Base-by-base conservation (phyloP, 2,797 vertebrate species). In the Cyprinodon diabolis region DNA sequence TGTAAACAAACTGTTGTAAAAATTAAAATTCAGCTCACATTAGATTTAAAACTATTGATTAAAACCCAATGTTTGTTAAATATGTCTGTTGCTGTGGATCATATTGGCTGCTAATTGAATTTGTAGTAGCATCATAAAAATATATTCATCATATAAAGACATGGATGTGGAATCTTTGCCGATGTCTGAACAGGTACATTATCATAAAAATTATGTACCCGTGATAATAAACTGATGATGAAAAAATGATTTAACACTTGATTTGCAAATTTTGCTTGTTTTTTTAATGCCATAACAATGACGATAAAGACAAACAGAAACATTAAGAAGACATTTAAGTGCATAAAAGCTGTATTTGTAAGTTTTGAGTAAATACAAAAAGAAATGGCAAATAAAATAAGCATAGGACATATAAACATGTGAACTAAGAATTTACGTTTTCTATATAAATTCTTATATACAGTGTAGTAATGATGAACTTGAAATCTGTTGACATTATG, bases 371-470 rank as follows among this genome's bases (percentile, higher is more conserved):
- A 90, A 86, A 89, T 89, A 87, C 72, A 89, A 84, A 78, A 78
- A 74, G 77, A 82, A 70, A 88, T 76, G 72, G 30, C 43, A 37
- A 67, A 74, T 77, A 69, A 84, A 79, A 85, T 80, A 86, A 84
- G 78, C 71, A 84, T 52, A 83, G 23, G 83, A 78, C 79, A 80
- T 71, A 85, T 66, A 78, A 84, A 89, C 74, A 81, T 77, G 74
- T 49, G 79, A 81, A 74, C 54, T 66, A 76, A 79, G 79, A 68
- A 84, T 73, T 68, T 78, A 76, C 86, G 89, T 69, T 2, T 71
- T 81, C 77, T 88, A 87, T 91, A 90, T 92, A 92, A 84, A 93
- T 89, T 90, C 77, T 85, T 94, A 92, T 92, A 81, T 93, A 94
- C 92, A 93, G 54, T 84, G 74, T 67, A 76, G 70, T 71, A 77